phyloP scores from a whole-genome alignment of 1,140 invertebrate species.

The Anastrepha ludens region DNA sequence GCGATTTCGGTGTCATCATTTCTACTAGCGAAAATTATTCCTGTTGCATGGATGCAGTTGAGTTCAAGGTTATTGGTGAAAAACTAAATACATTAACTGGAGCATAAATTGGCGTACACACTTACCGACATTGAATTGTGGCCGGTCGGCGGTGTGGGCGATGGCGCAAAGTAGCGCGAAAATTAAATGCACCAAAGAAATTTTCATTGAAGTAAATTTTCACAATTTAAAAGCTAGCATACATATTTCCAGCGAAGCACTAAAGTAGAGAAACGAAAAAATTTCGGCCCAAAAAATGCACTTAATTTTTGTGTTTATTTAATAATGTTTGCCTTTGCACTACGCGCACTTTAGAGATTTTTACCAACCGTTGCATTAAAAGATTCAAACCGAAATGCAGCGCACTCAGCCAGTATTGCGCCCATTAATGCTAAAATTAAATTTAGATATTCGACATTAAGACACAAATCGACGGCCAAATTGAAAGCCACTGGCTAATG shows the following conservation, averaged over 20 bases:
- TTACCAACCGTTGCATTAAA: slow-evolving; percentile 38
- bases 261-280: no score
- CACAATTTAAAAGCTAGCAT: neutral
- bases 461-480: slow-evolving; percentile 35
- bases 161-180: neutral
- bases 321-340: neutral
- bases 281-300: neutral
- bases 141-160: neutral
- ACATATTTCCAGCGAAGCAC: neutral
- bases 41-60: slow-evolving; percentile 60
- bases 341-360: neutral
- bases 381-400: slow-evolving; percentile 32
- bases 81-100: no score
- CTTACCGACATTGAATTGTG: slow-evolving; percentile 57
- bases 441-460: slow-evolving; percentile 46
- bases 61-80: neutral
- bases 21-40: slow-evolving; percentile 74
- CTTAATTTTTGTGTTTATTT: neutral
- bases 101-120: neutral
- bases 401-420: neutral
- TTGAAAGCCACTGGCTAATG: slow-evolving; percentile 2
- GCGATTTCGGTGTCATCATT: slow-evolving; percentile 75
- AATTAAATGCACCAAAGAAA: neutral
- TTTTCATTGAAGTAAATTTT: slow-evolving; percentile 3
- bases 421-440: slow-evolving; percentile 51